Evolutionary conservation across 2,113 vertebrate genomes (phyloP).

Genomic region (Nesoenas mayeri): DNA sequence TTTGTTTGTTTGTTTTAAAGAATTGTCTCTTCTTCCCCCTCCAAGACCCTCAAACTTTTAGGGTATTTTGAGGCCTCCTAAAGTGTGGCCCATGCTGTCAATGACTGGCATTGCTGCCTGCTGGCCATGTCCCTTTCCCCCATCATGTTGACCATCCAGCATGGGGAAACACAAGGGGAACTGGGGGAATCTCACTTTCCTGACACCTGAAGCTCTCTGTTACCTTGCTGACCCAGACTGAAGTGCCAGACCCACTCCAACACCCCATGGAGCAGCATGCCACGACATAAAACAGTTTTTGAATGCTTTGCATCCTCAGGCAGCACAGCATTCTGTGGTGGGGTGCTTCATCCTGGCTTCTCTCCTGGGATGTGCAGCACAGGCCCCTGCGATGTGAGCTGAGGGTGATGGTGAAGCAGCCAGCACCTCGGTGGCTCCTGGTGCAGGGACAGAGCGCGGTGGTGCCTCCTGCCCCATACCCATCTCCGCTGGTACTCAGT

Average conservation of each 20-base stretch:
- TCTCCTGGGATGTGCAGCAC: fast-evolving
- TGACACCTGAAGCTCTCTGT: neutral
- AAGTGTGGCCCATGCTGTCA: too few species aligned
- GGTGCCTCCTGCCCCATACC: neutral
- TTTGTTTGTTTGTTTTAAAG: neutral
- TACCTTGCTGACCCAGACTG: fast-evolving
- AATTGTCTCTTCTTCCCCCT: fast-evolving
- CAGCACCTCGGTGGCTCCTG: fast-evolving
- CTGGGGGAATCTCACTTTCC: fast-evolving
- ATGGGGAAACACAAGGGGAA: neutral
- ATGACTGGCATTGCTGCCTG: neutral
- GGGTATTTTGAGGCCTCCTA: neutral
- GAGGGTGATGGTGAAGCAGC: neutral
- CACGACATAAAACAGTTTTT: neutral
- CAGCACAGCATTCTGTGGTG: neutral
- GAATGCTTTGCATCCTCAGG: neutral
- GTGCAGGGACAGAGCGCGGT: fast-evolving
- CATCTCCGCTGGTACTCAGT: neutral
- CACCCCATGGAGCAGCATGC: fast-evolving
- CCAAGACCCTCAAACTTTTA: neutral
- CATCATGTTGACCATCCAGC: fast-evolving
- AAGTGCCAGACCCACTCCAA: neutral
- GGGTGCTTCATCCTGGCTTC: neutral
- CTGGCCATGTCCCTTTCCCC: neutral
- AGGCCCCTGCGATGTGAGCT: fast-evolving